Evolutionary conservation across 1,140 invertebrate species (phyloP).

Genomic region (Helicoverpa armigera): DNA sequence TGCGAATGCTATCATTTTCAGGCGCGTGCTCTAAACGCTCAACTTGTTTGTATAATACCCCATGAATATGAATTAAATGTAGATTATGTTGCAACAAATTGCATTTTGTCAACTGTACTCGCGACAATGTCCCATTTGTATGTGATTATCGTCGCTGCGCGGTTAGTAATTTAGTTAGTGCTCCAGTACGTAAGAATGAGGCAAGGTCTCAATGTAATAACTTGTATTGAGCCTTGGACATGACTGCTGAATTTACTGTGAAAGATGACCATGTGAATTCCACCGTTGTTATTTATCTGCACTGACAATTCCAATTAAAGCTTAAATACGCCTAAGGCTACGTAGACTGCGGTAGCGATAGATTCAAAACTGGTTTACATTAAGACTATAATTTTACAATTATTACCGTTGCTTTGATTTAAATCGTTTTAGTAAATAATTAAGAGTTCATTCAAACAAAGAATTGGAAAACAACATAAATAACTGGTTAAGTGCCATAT

Average conservation of each 20-base stretch:
- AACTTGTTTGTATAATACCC: constrained; percentile 43
- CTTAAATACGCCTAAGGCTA: constrained; percentile 14
- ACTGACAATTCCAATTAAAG: constrained; percentile 37
- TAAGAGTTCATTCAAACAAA: no score
- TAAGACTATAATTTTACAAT: no score
- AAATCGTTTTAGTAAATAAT: no score
- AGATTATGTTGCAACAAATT: constrained; percentile 43
- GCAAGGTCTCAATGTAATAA: constrained; percentile 14
- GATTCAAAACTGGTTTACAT: neutral
- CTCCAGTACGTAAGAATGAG: constrained; percentile 17
- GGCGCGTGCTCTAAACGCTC: constrained; percentile 38
- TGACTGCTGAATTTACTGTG: constrained; percentile 9
- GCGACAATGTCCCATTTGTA: constrained; percentile 37
- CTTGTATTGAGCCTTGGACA: neutral
- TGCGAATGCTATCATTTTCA: constrained; percentile 43
- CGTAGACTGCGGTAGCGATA: constrained; percentile 1
- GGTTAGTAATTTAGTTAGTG: constrained; percentile 38
- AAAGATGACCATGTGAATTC: constrained; percentile 30
- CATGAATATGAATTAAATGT: constrained; percentile 45
- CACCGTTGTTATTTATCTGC: constrained; percentile 27
- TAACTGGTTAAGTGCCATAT: no score
- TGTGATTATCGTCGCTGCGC: constrained; percentile 37
- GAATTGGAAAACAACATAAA: no score
- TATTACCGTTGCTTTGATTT: no score
- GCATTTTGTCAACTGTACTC: constrained; percentile 37